phyloP scores from a whole-genome alignment of 2,888 invertebrate species.

The Sisyra terminalis region DNA sequence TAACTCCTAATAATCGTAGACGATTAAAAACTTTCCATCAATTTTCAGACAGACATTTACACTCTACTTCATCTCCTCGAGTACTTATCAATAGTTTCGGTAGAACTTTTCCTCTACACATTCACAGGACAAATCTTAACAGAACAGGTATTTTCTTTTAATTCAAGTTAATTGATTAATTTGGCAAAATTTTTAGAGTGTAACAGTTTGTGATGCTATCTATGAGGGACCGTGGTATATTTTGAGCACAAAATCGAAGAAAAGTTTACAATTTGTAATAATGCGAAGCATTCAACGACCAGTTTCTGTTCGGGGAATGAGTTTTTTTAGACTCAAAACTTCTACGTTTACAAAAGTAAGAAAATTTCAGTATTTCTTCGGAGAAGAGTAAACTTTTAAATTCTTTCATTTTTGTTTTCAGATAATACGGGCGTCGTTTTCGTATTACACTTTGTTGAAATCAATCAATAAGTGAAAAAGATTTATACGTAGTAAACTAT shows the following conservation, averaged over 20 bases:
- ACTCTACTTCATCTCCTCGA: not conserved
- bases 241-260: conserved; percentile 9
- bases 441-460: too few relatives aligned
- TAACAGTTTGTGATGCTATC: conserved; percentile 7
- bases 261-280: conserved; percentile 11
- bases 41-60: not conserved
- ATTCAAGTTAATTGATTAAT: conserved; percentile 14
- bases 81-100: not conserved
- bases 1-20: too few relatives aligned
- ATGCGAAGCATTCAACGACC: conserved; percentile 10
- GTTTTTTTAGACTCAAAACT: conserved; percentile 13
- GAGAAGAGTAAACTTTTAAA: too few relatives aligned
- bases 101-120: not conserved
- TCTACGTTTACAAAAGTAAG: conserved; percentile 6
- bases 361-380: too few relatives aligned
- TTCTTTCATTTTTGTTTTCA: too few relatives aligned
- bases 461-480: too few relatives aligned
- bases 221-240: conserved; percentile 12
- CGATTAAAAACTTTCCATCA: too few relatives aligned
- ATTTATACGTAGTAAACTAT: too few relatives aligned
- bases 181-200: conserved; percentile 12
- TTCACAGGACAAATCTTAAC: not conserved
- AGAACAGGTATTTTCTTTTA: conserved; percentile 11
- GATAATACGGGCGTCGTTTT: too few relatives aligned
- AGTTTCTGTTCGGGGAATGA: conserved; percentile 12